Percentiles rank a stretch among this genome's conserved stretches.
These are phyloP conservation scores for Vandiemenella viatica DNA, from an alignment of 2,888 invertebrate species.

Conservation along the genomic window DNA sequence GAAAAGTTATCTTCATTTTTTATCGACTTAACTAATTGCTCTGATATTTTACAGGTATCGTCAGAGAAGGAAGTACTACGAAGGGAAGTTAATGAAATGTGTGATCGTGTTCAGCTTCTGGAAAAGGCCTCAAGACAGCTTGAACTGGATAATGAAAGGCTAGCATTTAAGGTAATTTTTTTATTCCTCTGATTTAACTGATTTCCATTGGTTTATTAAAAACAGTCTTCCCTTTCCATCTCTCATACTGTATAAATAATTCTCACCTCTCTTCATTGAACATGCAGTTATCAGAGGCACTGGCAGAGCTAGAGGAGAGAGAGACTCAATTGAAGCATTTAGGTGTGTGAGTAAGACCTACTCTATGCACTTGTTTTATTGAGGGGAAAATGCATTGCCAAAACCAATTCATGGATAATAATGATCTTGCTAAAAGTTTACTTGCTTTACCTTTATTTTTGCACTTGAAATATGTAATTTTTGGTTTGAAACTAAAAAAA, in stretches of 20 bases:
- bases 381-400: too few species aligned
- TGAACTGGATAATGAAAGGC: slow-evolving; percentile 28
- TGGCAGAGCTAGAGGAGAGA: slow-evolving; percentile 24
- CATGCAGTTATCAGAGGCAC: slow-evolving; percentile 23
- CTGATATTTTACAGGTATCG: slow-evolving; percentile 20
- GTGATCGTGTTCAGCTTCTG: slow-evolving; percentile 25
- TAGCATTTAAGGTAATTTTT: slow-evolving; percentile 27
- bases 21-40: too few species aligned
- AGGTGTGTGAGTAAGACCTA: slow-evolving; percentile 17
- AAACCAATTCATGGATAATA: too few species aligned
- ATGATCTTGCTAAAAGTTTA: too few species aligned
- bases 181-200: too few species aligned
- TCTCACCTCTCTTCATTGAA: slow-evolving; percentile 8
- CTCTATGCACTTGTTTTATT: background rate
- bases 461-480: too few species aligned
- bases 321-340: slow-evolving; percentile 22
- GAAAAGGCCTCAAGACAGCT: slow-evolving; percentile 26
- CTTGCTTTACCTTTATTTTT: too few species aligned
- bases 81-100: slow-evolving; percentile 29
- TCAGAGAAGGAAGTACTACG: slow-evolving; percentile 26
- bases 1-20: too few species aligned
- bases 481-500: too few species aligned
- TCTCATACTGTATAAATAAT: too few species aligned
- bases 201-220: too few species aligned
- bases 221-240: too few species aligned